Evolutionary conservation across 1,140 invertebrate genomes (phyloP).

Genomic region (Theocolax elegans): DNA sequence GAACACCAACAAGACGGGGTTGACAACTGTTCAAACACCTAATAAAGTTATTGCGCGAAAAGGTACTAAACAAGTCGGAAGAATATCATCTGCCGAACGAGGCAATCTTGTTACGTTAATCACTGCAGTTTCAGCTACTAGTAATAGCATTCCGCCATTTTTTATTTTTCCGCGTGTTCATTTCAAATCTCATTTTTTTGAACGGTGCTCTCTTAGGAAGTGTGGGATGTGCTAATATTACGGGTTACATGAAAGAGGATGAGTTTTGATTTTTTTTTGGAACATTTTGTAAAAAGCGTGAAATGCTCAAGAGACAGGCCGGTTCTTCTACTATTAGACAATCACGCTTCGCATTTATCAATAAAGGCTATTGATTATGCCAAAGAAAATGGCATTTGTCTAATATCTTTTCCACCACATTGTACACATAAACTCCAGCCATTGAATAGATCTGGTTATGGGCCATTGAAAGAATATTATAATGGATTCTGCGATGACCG

Average conservation of each 20-base stretch:
- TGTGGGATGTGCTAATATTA: constrained; percentile 38
- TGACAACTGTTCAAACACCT: too few species aligned
- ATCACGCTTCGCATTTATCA: constrained; percentile 59
- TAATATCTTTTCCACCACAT: constrained; percentile 57
- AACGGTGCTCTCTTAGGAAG: constrained; percentile 1
- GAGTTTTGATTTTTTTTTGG: constrained; percentile 53
- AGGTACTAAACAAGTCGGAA: too few species aligned
- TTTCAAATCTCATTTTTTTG: constrained; percentile 3
- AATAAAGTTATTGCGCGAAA: too few species aligned
- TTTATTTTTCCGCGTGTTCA: constrained; percentile 31
- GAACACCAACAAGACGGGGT: too few species aligned
- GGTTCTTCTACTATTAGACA: constrained; percentile 54
- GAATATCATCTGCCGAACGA: too few species aligned
- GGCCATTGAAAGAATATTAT: constrained; percentile 61
- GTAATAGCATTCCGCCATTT: constrained; percentile 54
- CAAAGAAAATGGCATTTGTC: constrained; percentile 55
- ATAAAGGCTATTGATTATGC: constrained; percentile 54
- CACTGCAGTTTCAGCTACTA: constrained; percentile 49
- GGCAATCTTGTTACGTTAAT: neutral
- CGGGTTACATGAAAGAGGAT: constrained; percentile 44
- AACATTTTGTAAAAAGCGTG: constrained; percentile 59
- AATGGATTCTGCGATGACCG: constrained; percentile 45
- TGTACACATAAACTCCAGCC: constrained; percentile 55
- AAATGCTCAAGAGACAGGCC: constrained; percentile 49
- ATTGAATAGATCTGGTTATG: constrained; percentile 58